Evolutionary conservation across 2,113 vertebrate genomes (phyloP).

Genomic region (Anoplopoma fimbria): DNA sequence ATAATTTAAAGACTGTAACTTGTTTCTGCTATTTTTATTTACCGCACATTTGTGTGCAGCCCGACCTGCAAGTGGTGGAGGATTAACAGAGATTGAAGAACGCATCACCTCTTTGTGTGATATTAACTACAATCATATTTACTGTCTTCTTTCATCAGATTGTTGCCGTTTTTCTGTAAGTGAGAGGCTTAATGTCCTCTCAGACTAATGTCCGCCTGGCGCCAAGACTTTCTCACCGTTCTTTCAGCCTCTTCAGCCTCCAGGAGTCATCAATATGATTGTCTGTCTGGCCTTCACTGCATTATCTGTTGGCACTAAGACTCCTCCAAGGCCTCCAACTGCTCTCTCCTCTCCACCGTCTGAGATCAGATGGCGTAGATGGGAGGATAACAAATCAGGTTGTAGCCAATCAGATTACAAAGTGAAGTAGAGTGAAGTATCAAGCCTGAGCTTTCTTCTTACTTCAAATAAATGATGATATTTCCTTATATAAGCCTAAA

Average conservation of each 20-base stretch:
- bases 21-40: not conserved
- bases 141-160: conserved; percentile 33
- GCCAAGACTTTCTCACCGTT: conserved; percentile 65
- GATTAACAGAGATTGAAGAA: conserved; percentile 17
- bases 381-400: conserved; percentile 39
- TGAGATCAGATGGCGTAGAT: conserved; percentile 20
- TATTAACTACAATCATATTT: conserved; percentile 63
- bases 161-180: conserved; percentile 45
- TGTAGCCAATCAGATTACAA: conserved; percentile 26
- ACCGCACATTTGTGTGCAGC: too few relatives aligned
- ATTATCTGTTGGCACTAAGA: conserved; percentile 61
- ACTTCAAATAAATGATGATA: not conserved
- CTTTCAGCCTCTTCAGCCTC: conserved; percentile 53
- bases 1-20: not conserved
- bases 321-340: conserved; percentile 36
- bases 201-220: conserved; percentile 54
- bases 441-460: not conserved
- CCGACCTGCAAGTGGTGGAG: not conserved
- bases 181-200: conserved; percentile 54
- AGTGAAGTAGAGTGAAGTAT: not conserved
- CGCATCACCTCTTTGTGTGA: conserved; percentile 16
- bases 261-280: conserved; percentile 50
- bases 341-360: not conserved
- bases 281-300: conserved; percentile 54
- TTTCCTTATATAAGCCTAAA: not conserved